Base-by-base conservation (phyloP, 2,797 vertebrate genomes). In the Peromyscus aztecus region DNA sequence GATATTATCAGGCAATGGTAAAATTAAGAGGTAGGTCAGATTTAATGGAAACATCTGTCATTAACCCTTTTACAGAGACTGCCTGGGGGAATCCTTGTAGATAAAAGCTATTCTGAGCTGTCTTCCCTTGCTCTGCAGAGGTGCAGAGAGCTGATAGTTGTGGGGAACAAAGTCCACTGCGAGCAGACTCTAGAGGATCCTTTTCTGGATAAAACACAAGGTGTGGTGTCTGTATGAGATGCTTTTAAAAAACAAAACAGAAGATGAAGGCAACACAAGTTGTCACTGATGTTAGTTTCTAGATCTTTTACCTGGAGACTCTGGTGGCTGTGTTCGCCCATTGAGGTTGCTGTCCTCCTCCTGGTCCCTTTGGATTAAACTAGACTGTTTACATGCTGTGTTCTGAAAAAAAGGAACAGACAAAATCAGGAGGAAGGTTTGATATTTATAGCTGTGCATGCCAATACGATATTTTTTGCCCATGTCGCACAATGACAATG, bases 61-160 rank as follows among this genome's bases (percentile, higher is more conserved):
- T 98, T 98, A 98, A 98, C 98, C 98, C 98, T 98, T 98, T 98
- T 96, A 86, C 93, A 95, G 94, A 94, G 13, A 89, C 96, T 95
- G 96, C 97, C 98, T 91, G 10, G 77, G 98, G 98, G 96, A 97
- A 95, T 97, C 96, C 96, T 95, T 6, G 46, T 9, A 95, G 90
- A 92, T 98, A 97, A 95, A 97, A 97, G 97, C 52, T 94, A 71
- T 0, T 4, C 84, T 95, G 29, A 46, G 90, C 94, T 97, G 59
- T 76, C 97, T 97, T 90, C 87, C 91, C 86, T 90, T 69, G 94
- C 80, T 95, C 61, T 77, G 81, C 92, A 37, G 90, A 97, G 82
- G 94, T 59, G n/a, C 4, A 0, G 75, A 91, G 65, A 31, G 24
- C 37, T 0, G 1, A 12, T 31, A 85, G 71, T 95, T 82, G 84